Conservation (phyloP, 53 echinoderm and acorn worm species). For the Hippasteria phrygiana region DNA sequence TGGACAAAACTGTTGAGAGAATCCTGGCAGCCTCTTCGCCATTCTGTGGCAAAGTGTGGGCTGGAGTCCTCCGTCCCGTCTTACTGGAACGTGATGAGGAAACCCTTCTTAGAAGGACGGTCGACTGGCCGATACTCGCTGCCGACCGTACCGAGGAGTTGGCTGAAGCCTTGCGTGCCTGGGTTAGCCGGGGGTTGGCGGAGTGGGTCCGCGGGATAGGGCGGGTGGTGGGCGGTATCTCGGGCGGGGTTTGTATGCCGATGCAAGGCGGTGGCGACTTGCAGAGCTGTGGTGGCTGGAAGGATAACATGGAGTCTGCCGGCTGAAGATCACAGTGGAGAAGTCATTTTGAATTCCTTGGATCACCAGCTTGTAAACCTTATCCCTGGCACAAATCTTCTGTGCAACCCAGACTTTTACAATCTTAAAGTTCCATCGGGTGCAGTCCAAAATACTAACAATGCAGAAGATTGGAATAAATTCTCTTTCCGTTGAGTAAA, state of each 20-base stretch:
- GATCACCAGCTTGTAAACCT: not conserved
- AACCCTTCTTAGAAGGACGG: not conserved
- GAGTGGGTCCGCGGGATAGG: conserved; percentile 13
- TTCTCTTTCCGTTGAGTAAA: too few species aligned
- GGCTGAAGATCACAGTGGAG: not conserved
- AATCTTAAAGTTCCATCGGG: too few species aligned
- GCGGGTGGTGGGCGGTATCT: not conserved
- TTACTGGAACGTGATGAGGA: conserved; percentile 42
- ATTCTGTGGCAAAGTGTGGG: conserved; percentile 54
- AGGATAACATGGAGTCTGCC: conserved; percentile 37
- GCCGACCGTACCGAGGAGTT: conserved; percentile 12
- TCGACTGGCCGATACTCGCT: not conserved
- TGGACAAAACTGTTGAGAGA: conserved; percentile 48
- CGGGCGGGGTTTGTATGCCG: not conserved
- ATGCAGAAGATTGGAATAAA: too few species aligned
- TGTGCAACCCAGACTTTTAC: not conserved
- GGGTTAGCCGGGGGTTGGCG: conserved; percentile 51
- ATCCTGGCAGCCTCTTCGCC: conserved; percentile 56
- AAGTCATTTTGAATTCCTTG: not conserved
- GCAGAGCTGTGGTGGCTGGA: conserved; percentile 42
- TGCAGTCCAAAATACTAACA: too few species aligned
- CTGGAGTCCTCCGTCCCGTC: not conserved
- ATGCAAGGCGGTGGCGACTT: conserved; percentile 38
- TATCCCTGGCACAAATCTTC: not conserved
- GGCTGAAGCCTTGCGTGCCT: conserved; percentile 39